These are phyloP conservation scores for Patella ulyssiponensis DNA, from an alignment of 2,888 invertebrate genomes.

Conservation along the genomic window DNA sequence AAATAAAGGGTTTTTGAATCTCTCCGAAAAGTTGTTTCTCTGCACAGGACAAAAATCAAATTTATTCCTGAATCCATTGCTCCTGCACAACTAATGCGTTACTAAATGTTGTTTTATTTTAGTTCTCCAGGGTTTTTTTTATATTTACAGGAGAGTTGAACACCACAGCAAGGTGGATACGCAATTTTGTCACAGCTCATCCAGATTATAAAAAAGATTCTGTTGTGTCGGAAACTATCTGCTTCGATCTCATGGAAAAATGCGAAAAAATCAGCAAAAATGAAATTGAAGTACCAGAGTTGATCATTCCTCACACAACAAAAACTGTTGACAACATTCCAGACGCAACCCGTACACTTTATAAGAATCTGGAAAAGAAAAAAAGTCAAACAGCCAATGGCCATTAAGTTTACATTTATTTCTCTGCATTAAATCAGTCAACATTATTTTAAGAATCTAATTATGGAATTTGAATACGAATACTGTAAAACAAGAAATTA, in stretches of 20 bases:
- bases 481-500: no score
- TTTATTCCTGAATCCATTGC: no score
- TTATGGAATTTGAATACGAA: no score
- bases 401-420: neutral
- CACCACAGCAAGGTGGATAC: conserved; percentile 96
- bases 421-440: no score
- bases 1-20: neutral
- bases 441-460: no score
- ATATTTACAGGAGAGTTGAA: conserved; percentile 81
- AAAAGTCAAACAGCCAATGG: neutral
- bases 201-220: conserved; percentile 93
- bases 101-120: no score
- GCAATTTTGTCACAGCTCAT: conserved; percentile 89
- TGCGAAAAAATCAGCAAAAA: conserved; percentile 50
- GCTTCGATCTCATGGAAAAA: conserved; percentile 64
- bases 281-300: conserved; percentile 47
- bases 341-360: conserved; percentile 43
- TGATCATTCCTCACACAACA: conserved; percentile 53
- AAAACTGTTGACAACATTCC: conserved; percentile 63
- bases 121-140: neutral
- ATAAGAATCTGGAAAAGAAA: neutral
- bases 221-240: conserved; percentile 80
- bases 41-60: no score
- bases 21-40: no score
- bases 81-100: no score